phyloP scores from a whole-genome alignment of 2,888 invertebrate species.

The Archaeoteleia sp. region DNA sequence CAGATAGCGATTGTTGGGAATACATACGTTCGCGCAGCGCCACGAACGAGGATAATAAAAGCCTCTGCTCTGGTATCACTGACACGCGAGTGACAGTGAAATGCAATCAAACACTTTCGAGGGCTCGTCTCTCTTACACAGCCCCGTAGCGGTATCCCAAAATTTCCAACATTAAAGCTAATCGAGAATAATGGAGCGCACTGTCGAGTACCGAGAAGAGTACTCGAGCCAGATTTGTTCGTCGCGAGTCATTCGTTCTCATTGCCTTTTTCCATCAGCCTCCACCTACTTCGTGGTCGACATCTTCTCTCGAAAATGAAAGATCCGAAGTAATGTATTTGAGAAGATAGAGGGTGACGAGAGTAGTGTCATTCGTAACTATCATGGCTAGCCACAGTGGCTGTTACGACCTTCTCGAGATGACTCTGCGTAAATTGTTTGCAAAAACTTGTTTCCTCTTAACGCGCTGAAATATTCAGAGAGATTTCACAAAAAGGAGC shows the following conservation, averaged over 20 bases:
- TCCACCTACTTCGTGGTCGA: too few species aligned
- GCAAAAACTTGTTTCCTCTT: conserved; percentile 36
- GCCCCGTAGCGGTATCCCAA: conserved; percentile 22
- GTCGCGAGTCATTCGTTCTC: conserved; percentile 46
- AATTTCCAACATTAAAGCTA: conserved; percentile 45
- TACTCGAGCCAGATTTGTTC: conserved; percentile 10
- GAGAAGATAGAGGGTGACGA: conserved; percentile 11
- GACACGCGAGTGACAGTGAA: conserved; percentile 39
- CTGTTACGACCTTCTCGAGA: conserved; percentile 29
- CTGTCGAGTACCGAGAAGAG: background rate
- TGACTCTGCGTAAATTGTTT: conserved; percentile 28
- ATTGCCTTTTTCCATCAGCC: conserved; percentile 15
- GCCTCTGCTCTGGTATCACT: conserved; percentile 1
- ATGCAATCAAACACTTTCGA: conserved; percentile 30
- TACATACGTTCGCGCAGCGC: conserved; percentile 12
- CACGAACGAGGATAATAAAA: conserved; percentile 20
- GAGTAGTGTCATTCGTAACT: conserved; percentile 18
- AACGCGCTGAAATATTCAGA: conserved; percentile 21
- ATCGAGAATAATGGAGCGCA: conserved; percentile 51
- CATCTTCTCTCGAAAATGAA: conserved; percentile 31
- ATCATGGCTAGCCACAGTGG: conserved; percentile 26
- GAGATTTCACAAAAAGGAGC: conserved; percentile 3
- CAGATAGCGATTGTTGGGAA: background rate
- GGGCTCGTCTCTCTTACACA: conserved; percentile 6
- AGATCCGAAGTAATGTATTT: conserved; percentile 18